Conservation (phyloP, 2,113 vertebrate genomes). For the Dasyornis broadbenti region DNA sequence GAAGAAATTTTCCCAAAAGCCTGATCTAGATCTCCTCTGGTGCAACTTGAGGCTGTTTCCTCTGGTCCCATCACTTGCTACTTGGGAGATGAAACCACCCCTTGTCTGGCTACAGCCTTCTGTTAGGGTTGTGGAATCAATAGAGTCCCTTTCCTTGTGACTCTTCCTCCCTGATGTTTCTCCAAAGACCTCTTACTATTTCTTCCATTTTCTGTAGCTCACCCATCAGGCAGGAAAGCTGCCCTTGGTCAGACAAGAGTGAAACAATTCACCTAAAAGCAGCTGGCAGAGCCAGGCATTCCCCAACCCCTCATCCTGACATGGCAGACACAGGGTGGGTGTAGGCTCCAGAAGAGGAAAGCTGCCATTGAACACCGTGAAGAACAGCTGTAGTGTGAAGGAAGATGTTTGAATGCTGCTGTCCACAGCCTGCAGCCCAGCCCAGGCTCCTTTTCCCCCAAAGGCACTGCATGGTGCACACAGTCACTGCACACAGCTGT, state of each 20-base stretch:
- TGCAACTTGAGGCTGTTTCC: not conserved
- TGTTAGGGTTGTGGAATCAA: not conserved
- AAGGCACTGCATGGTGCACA: fast-evolving
- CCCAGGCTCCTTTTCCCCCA: not conserved
- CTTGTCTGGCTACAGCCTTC: fast-evolving
- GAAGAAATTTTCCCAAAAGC: not conserved
- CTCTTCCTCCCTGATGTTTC: not conserved
- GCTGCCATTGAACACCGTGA: not conserved
- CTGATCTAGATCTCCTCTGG: not conserved
- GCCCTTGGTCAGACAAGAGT: not conserved
- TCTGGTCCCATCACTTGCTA: not conserved
- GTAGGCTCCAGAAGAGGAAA: not conserved
- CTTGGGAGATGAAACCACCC: fast-evolving
- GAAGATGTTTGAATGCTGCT: not conserved
- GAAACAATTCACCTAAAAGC: not conserved
- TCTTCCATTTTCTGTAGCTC: not conserved
- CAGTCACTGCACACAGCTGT: not conserved
- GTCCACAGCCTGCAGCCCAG: not conserved
- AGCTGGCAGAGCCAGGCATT: not conserved
- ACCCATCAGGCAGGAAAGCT: not conserved
- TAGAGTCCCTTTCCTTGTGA: not conserved
- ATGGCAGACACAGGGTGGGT: fast-evolving
- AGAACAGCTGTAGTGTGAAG: not conserved
- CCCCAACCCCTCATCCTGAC: fast-evolving
- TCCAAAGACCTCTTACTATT: not conserved